Percentiles rank a stretch among this genome's conserved stretches.
These are phyloP conservation scores for Willisornis vidua DNA, from an alignment of 2,113 vertebrate species.

Conservation along the genomic window DNA sequence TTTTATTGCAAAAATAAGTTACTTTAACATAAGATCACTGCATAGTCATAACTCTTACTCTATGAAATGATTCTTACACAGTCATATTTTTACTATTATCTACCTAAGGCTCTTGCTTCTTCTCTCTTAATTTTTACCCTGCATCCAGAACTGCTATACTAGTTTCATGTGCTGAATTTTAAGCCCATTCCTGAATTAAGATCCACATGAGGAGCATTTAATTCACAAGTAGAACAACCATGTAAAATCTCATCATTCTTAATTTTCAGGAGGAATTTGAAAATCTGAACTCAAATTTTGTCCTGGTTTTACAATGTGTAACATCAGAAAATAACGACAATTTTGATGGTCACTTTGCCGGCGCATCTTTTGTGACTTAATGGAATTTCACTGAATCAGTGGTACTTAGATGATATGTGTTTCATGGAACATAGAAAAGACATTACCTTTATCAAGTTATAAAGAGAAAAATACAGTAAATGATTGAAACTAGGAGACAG, in stretches of 20 bases:
- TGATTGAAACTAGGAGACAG: neutral
- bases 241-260: neutral
- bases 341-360: neutral
- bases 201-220: neutral
- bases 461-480: neutral
- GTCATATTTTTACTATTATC: neutral
- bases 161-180: neutral
- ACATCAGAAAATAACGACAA: neutral
- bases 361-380: neutral
- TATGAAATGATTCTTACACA: neutral
- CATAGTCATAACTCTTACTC: neutral
- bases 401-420: neutral
- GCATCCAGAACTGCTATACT: neutral
- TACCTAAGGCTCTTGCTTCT: neutral
- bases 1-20: neutral
- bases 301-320: fast-evolving
- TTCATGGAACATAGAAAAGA: neutral
- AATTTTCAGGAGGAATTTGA: neutral
- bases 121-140: neutral
- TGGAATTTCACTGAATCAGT: neutral
- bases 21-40: neutral
- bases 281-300: neutral
- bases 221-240: neutral
- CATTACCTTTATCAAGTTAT: neutral
- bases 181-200: neutral